Base-by-base conservation (phyloP, 2,113 vertebrate genomes). In the Noctilio leporinus region DNA sequence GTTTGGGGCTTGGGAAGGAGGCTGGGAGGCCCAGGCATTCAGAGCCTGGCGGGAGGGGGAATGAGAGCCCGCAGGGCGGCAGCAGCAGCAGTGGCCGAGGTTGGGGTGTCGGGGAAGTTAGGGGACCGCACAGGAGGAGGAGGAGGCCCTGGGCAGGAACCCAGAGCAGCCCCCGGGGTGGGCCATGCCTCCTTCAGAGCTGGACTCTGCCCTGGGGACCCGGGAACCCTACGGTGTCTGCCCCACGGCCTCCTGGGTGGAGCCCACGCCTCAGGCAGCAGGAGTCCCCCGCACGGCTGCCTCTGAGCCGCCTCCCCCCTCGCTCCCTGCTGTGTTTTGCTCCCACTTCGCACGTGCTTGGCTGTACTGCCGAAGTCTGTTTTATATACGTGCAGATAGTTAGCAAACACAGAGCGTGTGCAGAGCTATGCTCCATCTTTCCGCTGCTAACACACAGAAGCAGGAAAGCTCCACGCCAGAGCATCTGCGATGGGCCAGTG, bases 381-480 rank as follows among this genome's bases (percentile, higher is more conserved):
- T 98, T 98, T 97, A 86, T 96, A 95, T 96, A 97, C 83, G 94
- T 97, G 96, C 47, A 96, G 95, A 96, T 92, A 95, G 96, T 98
- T 84, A 96, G 95, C 97, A 98, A 98, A 98, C 96, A 98, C 87
- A 96, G 84, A 97, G 97, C 97, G 95, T 98, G 98, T 97, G 77
- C 91, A 69, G 47, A 95, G 93, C 86, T 57, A 14, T 91, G 96
- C 96, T 97, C 96, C 51, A 84, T 97, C 98, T 96, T 98, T 94
- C 92, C 64, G 96, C 57, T 96, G 96, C 95, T 96, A 97, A 94
- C 98, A 98, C 97, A 97, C 98, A 98, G 97, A 97, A 96, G 97
- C 97, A 97, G 75, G 97, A 95, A 93, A 91, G 89, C 96, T 97
- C 97, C 97, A 96, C 96, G 97, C 97, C 91, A 97, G 96, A 97